These are phyloP conservation scores for Spisula subtruncata DNA, from an alignment of 2,888 invertebrate species.

Conservation along the genomic window DNA sequence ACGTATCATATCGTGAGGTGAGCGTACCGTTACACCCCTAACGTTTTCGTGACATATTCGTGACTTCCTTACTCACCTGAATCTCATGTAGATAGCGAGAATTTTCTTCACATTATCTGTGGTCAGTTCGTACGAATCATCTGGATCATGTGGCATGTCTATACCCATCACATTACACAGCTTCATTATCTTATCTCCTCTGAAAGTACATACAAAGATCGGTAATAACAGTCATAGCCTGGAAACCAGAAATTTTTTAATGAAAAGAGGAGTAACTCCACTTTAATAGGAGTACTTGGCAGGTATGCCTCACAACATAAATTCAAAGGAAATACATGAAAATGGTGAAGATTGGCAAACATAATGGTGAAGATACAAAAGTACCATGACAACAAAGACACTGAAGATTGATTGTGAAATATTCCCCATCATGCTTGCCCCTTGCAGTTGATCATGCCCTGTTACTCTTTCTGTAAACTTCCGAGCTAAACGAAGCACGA, in stretches of 20 bases:
- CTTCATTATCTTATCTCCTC: conserved; percentile 77
- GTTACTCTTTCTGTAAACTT: too few species aligned
- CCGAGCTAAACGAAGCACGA: too few species aligned
- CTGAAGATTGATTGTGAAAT: neutral
- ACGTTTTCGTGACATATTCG: too few species aligned
- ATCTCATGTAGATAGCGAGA: conserved; percentile 86
- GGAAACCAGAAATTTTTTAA: too few species aligned
- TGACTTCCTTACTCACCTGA: conserved; percentile 82
- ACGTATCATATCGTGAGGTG: too few species aligned
- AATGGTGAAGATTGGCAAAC: neutral
- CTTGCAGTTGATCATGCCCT: too few species aligned
- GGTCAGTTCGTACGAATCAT: conserved; percentile 85
- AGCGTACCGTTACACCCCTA: too few species aligned
- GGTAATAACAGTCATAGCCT: too few species aligned
- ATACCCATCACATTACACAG: conserved; percentile 83
- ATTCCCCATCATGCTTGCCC: too few species aligned
- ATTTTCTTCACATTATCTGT: conserved; percentile 87
- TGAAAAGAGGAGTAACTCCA: too few species aligned
- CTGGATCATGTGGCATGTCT: conserved; percentile 80
- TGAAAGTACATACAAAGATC: neutral
- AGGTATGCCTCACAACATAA: too few species aligned
- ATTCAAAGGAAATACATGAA: neutral
- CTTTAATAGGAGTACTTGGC: too few species aligned
- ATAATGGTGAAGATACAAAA: neutral
- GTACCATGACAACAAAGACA: neutral